Evolutionary conservation across 2,888 invertebrate genomes (phyloP), one percentile per base, ranked within the genome.

Genomic region (Drosophila austrosaltans): DNA sequence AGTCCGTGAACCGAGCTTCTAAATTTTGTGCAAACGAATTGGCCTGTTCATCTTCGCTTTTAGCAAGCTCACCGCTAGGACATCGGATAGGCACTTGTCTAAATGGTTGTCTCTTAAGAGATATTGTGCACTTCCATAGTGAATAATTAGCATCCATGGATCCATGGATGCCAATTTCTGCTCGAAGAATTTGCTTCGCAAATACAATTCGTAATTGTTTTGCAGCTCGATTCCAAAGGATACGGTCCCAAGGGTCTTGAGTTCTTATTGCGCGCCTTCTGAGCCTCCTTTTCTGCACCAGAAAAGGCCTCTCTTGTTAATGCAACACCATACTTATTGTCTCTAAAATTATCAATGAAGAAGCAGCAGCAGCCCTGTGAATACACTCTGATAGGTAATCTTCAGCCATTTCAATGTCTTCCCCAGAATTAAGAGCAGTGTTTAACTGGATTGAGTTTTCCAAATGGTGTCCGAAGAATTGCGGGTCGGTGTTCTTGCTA

Each of bases 401-500:
- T 39, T 2, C 36, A 39, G 36, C 36, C 36, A 39, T 39, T 39
- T 39, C 6, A 39, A 39, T 6, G 10, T 39, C 36, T 39, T 39
- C 16, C 36, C 36, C 36, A 39, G 36, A 39, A 39, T 39, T 39
- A 39, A 39, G 36, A 39, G 36, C 16, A 0, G 16, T 16, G 16
- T 16, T 16, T 16, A 16, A 1, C 16, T 16, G 16, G 16, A 16
- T 16, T 16, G 16, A 16, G 16, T 16, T 16, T 16, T 16, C 16
- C 16, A 16, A 16, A 16, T 16, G 16, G 16, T 16, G 16, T 16
- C 16, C 16, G 12, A 63, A 63, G 12, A 12, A 54, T 0, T 3
- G 22, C 2, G 59, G 1, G 42, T 58, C 39, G 44, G 63, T 68
- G 8, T 53, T 63, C 1, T 36, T 63, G 7, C 59, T 63, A 20